A percentile compares a stretch with the other conserved stretches of the same genome.
These are phyloP conservation scores for Galendromus occidentalis DNA, from an alignment of 1,140 invertebrate genomes.

Conservation along the genomic window DNA sequence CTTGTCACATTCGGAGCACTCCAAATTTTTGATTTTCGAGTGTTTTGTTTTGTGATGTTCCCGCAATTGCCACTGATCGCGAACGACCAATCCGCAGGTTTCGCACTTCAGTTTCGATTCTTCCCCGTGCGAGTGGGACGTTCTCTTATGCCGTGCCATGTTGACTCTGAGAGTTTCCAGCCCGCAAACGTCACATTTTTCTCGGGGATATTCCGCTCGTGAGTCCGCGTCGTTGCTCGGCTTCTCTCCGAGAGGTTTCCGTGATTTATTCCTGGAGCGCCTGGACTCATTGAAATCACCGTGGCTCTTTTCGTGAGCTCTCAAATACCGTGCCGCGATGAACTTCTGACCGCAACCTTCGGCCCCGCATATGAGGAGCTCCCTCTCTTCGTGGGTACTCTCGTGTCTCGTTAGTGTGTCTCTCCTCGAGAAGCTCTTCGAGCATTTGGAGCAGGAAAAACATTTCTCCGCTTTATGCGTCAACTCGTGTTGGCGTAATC, in stretches of 20 bases:
- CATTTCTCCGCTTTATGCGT: background rate
- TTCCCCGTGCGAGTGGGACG: background rate
- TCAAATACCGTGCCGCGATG: background rate
- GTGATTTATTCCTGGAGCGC: no score
- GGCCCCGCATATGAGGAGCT: background rate
- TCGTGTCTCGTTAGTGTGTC: background rate
- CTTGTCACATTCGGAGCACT: background rate
- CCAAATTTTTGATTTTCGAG: no score
- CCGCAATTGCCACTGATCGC: background rate
- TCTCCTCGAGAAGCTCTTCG: background rate
- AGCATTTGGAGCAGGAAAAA: background rate
- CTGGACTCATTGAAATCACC: background rate
- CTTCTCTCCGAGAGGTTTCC: no score
- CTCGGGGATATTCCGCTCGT: no score
- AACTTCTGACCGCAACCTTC: background rate
- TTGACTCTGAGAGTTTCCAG: background rate
- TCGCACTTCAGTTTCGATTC: background rate
- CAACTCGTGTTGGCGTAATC: background rate
- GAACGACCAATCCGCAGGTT: background rate
- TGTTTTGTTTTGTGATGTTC: background rate
- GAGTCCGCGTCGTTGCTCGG: background rate
- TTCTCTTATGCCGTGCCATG: background rate
- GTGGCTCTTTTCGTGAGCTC: background rate
- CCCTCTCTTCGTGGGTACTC: background rate
- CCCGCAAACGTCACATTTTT: background rate